A percentile compares a stretch with the other conserved stretches of the same genome.
These are phyloP conservation scores for Scopus umbretta DNA, from an alignment of 2,113 vertebrate genomes.

Conservation along the genomic window DNA sequence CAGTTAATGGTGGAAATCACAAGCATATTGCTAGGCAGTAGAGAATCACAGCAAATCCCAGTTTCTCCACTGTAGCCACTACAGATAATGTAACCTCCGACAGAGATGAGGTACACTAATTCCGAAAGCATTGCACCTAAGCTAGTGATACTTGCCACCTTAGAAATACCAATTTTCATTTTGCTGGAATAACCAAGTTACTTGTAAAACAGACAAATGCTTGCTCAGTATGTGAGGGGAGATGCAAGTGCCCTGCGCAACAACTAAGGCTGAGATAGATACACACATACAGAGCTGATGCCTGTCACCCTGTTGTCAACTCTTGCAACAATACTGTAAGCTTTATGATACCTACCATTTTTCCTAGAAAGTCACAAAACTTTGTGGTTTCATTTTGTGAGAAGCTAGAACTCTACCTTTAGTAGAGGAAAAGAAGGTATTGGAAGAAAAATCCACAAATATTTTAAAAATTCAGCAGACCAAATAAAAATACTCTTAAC, in stretches of 20 bases:
- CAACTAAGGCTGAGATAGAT: not conserved
- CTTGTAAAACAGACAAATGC: not conserved
- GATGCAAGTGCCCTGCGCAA: not conserved
- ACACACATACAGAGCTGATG: not conserved
- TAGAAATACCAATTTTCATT: not conserved
- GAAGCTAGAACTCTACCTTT: not conserved
- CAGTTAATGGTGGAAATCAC: not conserved
- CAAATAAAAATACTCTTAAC: not conserved
- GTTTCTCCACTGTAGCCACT: not conserved
- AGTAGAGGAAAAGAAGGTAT: not conserved
- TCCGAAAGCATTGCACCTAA: not conserved
- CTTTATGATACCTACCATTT: not conserved
- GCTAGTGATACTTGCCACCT: not conserved
- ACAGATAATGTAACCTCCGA: not conserved
- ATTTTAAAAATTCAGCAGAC: not conserved
- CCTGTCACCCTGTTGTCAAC: not conserved
- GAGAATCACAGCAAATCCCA: not conserved
- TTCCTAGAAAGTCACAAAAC: not conserved
- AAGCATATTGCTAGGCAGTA: not conserved
- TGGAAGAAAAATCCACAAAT: not conserved
- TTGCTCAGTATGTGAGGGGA: not conserved
- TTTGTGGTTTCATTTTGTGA: not conserved
- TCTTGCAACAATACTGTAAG: not conserved
- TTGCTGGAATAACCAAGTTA: not conserved
- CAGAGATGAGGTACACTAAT: not conserved